These are phyloP conservation scores for Lepisosteus osseus DNA, from an alignment of 2,113 vertebrate species.

Conservation along the genomic window DNA sequence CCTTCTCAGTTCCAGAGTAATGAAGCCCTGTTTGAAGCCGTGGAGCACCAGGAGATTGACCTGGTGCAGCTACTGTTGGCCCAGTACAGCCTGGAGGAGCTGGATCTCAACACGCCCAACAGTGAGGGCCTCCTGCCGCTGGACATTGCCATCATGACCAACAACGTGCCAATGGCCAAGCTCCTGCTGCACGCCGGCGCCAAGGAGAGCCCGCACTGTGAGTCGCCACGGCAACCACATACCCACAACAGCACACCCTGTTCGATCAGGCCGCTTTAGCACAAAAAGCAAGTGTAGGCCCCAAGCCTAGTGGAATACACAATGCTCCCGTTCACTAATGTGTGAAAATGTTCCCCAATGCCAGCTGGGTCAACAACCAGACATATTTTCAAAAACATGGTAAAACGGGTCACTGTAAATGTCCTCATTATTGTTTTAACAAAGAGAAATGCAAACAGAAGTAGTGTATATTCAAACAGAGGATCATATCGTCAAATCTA, in stretches of 20 bases:
- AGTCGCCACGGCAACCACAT: constrained; percentile 46
- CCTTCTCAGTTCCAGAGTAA: constrained; percentile 77
- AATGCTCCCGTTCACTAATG: too few species aligned
- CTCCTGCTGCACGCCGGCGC: constrained; percentile 78
- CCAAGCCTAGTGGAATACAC: too few species aligned
- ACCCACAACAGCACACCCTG: constrained; percentile 14
- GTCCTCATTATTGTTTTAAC: too few species aligned
- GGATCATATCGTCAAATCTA: too few species aligned
- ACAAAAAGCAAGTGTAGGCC: too few species aligned
- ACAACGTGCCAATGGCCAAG: constrained; percentile 84
- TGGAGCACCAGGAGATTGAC: constrained; percentile 86
- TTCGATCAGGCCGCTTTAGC: too few species aligned
- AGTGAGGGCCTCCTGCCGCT: constrained; percentile 85
- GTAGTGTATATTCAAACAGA: too few species aligned
- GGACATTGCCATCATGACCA: constrained; percentile 90
- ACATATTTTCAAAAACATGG: too few species aligned
- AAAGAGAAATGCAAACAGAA: too few species aligned
- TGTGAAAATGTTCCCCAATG: too few species aligned
- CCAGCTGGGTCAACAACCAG: too few species aligned
- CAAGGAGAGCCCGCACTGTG: constrained; percentile 89
- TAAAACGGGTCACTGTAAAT: too few species aligned
- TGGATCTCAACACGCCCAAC: constrained; percentile 90
- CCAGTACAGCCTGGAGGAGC: constrained; percentile 82
- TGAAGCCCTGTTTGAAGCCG: constrained; percentile 81
- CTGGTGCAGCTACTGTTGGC: constrained; percentile 78